Conservation (phyloP, 2,888 invertebrate species). For the Poecilus cupreus region DNA sequence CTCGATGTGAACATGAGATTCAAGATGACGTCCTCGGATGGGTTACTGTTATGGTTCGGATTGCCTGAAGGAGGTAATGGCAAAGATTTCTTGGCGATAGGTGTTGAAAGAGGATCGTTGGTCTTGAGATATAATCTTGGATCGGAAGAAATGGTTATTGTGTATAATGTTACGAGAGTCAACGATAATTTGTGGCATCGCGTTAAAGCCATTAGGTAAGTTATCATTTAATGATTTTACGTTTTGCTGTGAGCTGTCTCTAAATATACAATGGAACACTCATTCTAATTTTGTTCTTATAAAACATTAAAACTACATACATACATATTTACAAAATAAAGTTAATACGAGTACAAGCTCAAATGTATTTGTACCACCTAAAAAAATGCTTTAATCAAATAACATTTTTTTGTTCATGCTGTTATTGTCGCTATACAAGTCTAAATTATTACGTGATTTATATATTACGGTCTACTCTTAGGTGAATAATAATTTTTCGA, state of each 20-base stretch:
- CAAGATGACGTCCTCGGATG: slow-evolving; percentile 88
- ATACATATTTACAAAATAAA: no score
- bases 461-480: no score
- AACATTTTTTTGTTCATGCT: no score
- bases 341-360: no score
- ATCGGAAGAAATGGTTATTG: slow-evolving; percentile 88
- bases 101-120: slow-evolving; percentile 86
- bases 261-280: no score
- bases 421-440: no score
- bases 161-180: slow-evolving; percentile 89
- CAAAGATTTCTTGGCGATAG: slow-evolving; percentile 90
- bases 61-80: slow-evolving; percentile 80
- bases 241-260: neutral
- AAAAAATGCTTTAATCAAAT: no score
- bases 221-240: neutral
- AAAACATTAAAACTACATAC: no score
- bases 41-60: slow-evolving; percentile 85
- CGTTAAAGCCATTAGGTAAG: slow-evolving; percentile 82
- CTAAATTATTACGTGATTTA: no score
- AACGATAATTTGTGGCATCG: slow-evolving; percentile 93
- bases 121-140: slow-evolving; percentile 89
- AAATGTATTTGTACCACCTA: no score
- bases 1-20: slow-evolving; percentile 93
- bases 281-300: no score
- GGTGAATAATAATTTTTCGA: no score